Evolutionary conservation across 2,113 vertebrate genomes (phyloP).

Genomic region (Cyprinodon brontotheroides): DNA sequence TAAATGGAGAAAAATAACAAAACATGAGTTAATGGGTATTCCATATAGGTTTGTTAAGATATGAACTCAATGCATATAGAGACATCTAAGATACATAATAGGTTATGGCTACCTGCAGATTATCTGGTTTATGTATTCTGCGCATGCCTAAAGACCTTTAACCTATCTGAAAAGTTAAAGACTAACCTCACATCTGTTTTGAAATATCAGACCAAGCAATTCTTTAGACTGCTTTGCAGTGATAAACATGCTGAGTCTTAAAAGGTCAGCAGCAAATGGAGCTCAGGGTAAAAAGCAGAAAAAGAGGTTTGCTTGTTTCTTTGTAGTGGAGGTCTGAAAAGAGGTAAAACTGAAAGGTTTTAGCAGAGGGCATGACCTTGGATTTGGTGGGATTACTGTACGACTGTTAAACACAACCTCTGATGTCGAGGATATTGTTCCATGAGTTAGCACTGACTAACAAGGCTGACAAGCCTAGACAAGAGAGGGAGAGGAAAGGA

Average conservation of each 20-base stretch:
- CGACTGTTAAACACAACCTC: slow-evolving; percentile 4
- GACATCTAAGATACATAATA: neutral
- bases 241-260: slow-evolving; percentile 22
- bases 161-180: neutral
- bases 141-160: neutral
- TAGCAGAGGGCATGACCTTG: slow-evolving; percentile 19
- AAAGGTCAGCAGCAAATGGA: slow-evolving; percentile 51
- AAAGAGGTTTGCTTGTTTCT: slow-evolving; percentile 36
- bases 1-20: neutral
- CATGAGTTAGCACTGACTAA: slow-evolving; percentile 37
- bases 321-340: neutral
- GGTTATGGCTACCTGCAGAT: neutral
- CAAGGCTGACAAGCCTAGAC: slow-evolving; percentile 27
- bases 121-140: neutral
- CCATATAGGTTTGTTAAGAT: neutral
- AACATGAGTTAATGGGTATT: neutral
- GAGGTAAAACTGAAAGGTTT: slow-evolving; percentile 12
- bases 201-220: neutral
- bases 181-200: neutral
- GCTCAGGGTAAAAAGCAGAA: neutral
- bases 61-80: neutral
- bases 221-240: neutral
- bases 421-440: slow-evolving; percentile 1
- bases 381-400: slow-evolving; percentile 31
- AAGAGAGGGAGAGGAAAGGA: neutral